Evolutionary conservation across 2,113 vertebrate species (phyloP), one percentile per base, ranked within the genome.

Genomic region (Oryzias javanicus): DNA sequence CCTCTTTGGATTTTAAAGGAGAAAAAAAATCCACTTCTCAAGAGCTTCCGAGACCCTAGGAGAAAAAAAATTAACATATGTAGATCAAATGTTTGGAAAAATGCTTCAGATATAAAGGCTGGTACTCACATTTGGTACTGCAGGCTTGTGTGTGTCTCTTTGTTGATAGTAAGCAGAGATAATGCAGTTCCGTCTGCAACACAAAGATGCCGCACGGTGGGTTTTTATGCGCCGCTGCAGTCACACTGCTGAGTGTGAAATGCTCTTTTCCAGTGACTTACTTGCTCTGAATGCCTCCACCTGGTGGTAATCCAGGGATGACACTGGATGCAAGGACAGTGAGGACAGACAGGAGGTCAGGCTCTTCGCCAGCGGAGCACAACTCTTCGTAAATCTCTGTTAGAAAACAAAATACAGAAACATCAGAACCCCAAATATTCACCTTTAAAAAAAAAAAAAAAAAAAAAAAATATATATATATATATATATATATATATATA

Each of bases 221-320:
- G 0, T 69, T 45, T n/a, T 61, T 56, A 42, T 16, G 0, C 18
- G 14, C 22, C 19, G 46, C 4, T 35, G 17, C 5, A 57, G 12
- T 10, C 16, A 27, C 42, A 45, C 16, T 4, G 18, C 12, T 10
- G 18, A 18, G 6, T 8, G 15, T 56, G 41, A 57, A 27, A 62
- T 12, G 8, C 15, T 49, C 15, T 29, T 25, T 14, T 25, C 22
- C 18, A 16, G 7, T 29, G 17, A 76, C 92, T 90, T 82, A 94
- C 93, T 94, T 93, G 92, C 93, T 93, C 79, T 91, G 87, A 60
- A 94, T 87, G 35, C 93, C 93, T 60, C 92, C 92, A 45, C 93
- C 93, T 56, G 92, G 91, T 77, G 93, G 94, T 50, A 94, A 75
- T 42, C 90, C 90, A 0, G 87, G 92, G 50, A 93, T 93, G 27